These are phyloP conservation scores for Tenualosa thibaudeaui DNA, from an alignment of 2,797 vertebrate species.

Conservation along the genomic window DNA sequence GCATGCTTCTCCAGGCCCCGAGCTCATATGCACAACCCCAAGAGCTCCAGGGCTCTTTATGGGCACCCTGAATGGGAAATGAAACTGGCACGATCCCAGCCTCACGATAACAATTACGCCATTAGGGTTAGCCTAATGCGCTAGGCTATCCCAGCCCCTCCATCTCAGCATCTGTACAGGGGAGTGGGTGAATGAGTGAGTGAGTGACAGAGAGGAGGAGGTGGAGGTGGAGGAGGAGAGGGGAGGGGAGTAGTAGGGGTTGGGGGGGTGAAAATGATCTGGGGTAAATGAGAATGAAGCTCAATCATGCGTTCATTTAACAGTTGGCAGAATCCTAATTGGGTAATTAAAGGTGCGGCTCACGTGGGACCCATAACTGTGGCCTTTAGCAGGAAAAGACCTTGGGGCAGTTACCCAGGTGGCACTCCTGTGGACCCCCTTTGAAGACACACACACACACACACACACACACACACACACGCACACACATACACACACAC, in stretches of 20 bases:
- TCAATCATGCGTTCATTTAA: constrained; percentile 27
- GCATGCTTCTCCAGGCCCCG: constrained; percentile 9
- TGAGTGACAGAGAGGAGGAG: background rate
- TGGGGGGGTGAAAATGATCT: background rate
- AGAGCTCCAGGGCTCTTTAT: background rate
- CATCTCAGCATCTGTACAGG: background rate
- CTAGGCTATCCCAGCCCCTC: background rate
- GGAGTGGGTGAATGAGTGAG: background rate
- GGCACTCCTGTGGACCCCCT: background rate
- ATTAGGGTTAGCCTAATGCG: background rate
- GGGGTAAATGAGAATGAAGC: constrained; percentile 14
- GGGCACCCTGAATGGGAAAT: background rate
- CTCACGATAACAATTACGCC: background rate
- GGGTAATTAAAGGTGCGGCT: constrained; percentile 14
- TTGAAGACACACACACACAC: background rate
- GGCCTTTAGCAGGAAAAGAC: constrained; percentile 9
- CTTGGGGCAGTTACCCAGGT: constrained; percentile 8
- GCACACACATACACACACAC: background rate
- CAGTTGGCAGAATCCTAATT: constrained; percentile 23
- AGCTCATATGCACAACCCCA: background rate
- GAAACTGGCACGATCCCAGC: background rate
- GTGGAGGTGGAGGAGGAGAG: background rate
- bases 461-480: background rate
- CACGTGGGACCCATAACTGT: background rate
- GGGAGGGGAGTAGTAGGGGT: background rate